Conservation (phyloP, 2,888 invertebrate genomes). For the Eutolmus rufibarbis region DNA sequence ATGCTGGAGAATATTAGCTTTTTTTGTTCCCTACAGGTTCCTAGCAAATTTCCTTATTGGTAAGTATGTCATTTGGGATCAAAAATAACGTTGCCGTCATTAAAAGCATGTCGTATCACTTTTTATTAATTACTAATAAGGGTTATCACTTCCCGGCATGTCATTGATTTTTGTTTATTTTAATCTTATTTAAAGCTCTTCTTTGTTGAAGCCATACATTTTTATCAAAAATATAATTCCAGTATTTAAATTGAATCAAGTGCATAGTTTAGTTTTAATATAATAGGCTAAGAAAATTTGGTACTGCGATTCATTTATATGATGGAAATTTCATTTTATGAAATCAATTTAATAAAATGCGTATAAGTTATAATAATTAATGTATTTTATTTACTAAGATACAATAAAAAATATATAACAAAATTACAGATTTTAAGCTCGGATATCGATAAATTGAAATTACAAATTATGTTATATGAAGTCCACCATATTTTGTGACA, state of each 20-base stretch:
- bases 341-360: not conserved
- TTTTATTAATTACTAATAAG: not conserved
- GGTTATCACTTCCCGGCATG: constrained; percentile 39
- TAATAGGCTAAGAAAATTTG: not conserved
- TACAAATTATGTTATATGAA: no score
- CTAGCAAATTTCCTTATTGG: not conserved
- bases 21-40: constrained; percentile 31
- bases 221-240: not conserved
- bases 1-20: constrained; percentile 10
- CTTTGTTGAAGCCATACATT: not conserved
- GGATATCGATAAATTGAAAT: no score
- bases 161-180: not conserved
- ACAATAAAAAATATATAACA: not conserved
- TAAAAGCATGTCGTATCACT: constrained; percentile 16
- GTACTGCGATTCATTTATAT: not conserved
- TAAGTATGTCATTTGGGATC: constrained; percentile 19
- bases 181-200: constrained; percentile 10
- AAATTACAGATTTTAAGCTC: no score
- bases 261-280: not conserved
- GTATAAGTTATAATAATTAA: not conserved
- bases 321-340: not conserved
- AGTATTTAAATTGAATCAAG: not conserved
- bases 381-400: not conserved
- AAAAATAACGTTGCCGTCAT: not conserved
- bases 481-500: no score